Percentiles rank a stretch among this genome's conserved stretches.
These are phyloP conservation scores for Saxidomus purpurata DNA, from an alignment of 1,140 invertebrate genomes.

Conservation along the genomic window DNA sequence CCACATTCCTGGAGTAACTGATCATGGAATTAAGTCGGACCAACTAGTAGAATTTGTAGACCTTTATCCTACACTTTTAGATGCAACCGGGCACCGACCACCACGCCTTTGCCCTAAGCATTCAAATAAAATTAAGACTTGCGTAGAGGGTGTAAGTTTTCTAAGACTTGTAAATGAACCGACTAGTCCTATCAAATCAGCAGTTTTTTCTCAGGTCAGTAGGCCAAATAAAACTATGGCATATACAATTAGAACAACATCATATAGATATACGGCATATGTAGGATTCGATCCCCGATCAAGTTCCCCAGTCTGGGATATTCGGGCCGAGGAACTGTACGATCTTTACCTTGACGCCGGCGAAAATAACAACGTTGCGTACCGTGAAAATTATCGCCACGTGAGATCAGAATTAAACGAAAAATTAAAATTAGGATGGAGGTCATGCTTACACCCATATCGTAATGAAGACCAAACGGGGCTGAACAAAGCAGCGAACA, in stretches of 20 bases:
- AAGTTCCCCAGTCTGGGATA: slow-evolving; percentile 88
- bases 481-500: too few relatives aligned
- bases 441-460: not conserved
- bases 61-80: slow-evolving; percentile 92
- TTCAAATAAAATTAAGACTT: slow-evolving; percentile 85
- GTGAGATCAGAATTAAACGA: slow-evolving; percentile 68
- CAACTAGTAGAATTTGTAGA: slow-evolving; percentile 92
- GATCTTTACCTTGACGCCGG: slow-evolving; percentile 89
- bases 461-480: too few relatives aligned
- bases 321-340: slow-evolving; percentile 88
- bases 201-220: slow-evolving; percentile 93
- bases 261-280: not conserved
- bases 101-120: slow-evolving; percentile 88
- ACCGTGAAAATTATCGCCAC: slow-evolving; percentile 61
- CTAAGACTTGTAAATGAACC: slow-evolving; percentile 69
- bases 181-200: slow-evolving; percentile 69
- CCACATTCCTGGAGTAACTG: slow-evolving; percentile 87
- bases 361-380: slow-evolving; percentile 90
- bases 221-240: slow-evolving; percentile 94
- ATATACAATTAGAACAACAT: slow-evolving; percentile 88
- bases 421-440: slow-evolving; percentile 76
- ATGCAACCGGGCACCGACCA: slow-evolving; percentile 89
- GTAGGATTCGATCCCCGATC: slow-evolving; percentile 84
- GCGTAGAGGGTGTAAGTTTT: slow-evolving; percentile 92
- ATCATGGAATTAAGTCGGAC: slow-evolving; percentile 62